Evolutionary conservation across 2,113 vertebrate genomes (phyloP).

Genomic region (Leuciscus idus): DNA sequence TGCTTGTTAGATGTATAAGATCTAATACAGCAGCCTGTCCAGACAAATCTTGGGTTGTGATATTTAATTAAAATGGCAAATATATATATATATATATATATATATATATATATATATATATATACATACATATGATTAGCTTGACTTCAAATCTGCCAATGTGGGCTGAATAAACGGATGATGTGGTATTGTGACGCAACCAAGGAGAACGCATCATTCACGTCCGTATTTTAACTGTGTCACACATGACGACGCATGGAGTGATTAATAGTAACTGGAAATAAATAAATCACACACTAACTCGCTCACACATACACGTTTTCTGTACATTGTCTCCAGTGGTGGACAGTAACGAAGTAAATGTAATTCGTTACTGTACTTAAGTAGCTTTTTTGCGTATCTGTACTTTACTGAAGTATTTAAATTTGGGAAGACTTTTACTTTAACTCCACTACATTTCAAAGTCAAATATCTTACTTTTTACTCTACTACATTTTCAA

Average conservation of each 20-base stretch:
- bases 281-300: conserved; percentile 16
- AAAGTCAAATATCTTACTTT: too few relatives aligned
- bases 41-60: conserved; percentile 21
- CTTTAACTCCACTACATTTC: too few relatives aligned
- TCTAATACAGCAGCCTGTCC: conserved; percentile 26
- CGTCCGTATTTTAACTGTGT: not conserved
- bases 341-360: too few relatives aligned
- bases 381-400: too few relatives aligned
- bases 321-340: not conserved
- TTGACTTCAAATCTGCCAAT: not conserved
- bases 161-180: not conserved
- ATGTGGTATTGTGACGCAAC: not conserved
- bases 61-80: conserved; percentile 12
- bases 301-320: not conserved
- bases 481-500: too few relatives aligned
- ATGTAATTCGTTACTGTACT: too few relatives aligned
- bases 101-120: not conserved
- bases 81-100: not conserved
- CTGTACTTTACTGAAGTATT: too few relatives aligned
- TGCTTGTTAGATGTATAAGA: conserved; percentile 35
- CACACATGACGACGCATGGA: not conserved
- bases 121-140: conserved; percentile 1
- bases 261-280: conserved; percentile 27
- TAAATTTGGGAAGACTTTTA: too few relatives aligned
- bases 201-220: not conserved